Percentiles rank a stretch among this genome's conserved stretches.
Conservation (phyloP, 2,888 invertebrate genomes). For the Hydrotaea cyrtoneurina region DNA sequence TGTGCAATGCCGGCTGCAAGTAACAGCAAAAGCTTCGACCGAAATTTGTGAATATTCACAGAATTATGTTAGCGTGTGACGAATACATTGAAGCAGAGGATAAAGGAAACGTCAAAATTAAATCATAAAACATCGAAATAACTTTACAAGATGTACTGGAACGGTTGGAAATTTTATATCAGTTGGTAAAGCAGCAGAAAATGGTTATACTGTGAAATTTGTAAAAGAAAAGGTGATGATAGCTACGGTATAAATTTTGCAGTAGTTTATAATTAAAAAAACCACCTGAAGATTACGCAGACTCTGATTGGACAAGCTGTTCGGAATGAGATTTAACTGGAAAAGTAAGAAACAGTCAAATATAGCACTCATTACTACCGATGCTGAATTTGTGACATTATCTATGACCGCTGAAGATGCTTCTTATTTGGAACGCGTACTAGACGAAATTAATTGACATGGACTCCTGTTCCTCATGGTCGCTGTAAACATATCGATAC, state of each 20-base stretch:
- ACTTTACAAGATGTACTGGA: slow-evolving; percentile 28
- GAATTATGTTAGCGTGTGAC: neutral
- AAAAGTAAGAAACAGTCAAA: slow-evolving; percentile 27
- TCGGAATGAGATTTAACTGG: slow-evolving; percentile 41
- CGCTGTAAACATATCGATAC: slow-evolving; percentile 16
- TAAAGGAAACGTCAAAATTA: slow-evolving; percentile 18
- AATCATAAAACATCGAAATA: slow-evolving; percentile 20
- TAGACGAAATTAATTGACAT: slow-evolving; percentile 12
- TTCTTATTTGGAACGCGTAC: neutral
- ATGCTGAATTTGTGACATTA: slow-evolving; percentile 10
- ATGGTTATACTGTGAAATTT: slow-evolving; percentile 46
- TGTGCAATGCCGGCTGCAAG: slow-evolving; percentile 18
- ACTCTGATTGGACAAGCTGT: slow-evolving; percentile 54
- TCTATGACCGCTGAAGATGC: slow-evolving; percentile 10
- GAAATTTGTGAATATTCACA: slow-evolving; percentile 17
- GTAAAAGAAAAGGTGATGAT: slow-evolving; percentile 30
- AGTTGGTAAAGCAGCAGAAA: slow-evolving; percentile 47
- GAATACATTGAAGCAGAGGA: neutral
- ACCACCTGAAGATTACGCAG: slow-evolving; percentile 40
- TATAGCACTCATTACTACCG: neutral
- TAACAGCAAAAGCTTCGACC: slow-evolving; percentile 3
- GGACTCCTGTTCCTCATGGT: slow-evolving; percentile 15
- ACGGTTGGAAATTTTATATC: slow-evolving; percentile 59
- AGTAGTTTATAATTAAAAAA: no score
- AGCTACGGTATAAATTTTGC: no score